Evolutionary conservation across 2,797 vertebrate genomes (phyloP), one percentile per base, ranked within the genome.

Genomic region (Sebastes steindachneri): DNA sequence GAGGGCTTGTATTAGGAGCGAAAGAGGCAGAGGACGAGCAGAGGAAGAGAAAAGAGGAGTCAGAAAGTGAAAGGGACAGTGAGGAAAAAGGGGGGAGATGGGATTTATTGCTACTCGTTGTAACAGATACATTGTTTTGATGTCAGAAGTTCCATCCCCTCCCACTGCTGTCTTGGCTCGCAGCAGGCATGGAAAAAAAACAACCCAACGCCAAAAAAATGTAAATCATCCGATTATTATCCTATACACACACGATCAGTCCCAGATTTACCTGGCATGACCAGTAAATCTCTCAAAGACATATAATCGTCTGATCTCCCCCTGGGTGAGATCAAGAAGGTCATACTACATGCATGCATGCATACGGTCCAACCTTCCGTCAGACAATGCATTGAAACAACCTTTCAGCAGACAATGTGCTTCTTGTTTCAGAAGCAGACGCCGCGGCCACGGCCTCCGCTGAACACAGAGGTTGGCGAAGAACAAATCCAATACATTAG

Each of bases 101-200:
- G 64, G 70, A 91, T 83, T 86, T 86, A 87, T 66, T 12, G 4
- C 74, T 14, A 9, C 73, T 86, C 80, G 62, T 77, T 73, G 55
- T 82, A 83, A 83, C 37, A 73, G 73, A 94, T 75, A 73, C 77
- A 82, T 75, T 84, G 87, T 90, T 92, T 89, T 82, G 82, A 91
- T 66, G 67, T 84, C 66, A 79, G 76, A 88, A 84, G 71, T 82
- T 82, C 68, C 75, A 67, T 65, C 60, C 64, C 28, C 58, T 80
- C 76, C 77, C 63, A 76, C 85, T 66, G 69, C 60, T 21, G 58
- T 68, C 60, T 78, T 91, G 82, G 87, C 81, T 81, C 26, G 2
- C 14, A 74, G 28, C 17, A 65, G 57, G 23, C 68, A 33, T 23
- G 25, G 75, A 82, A 86, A 79, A 82, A 63, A 68, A 33, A 31